Percentiles rank a stretch among this genome's conserved stretches.
Conservation (phyloP, 2,113 vertebrate species). For the Festucalex cinctus region DNA sequence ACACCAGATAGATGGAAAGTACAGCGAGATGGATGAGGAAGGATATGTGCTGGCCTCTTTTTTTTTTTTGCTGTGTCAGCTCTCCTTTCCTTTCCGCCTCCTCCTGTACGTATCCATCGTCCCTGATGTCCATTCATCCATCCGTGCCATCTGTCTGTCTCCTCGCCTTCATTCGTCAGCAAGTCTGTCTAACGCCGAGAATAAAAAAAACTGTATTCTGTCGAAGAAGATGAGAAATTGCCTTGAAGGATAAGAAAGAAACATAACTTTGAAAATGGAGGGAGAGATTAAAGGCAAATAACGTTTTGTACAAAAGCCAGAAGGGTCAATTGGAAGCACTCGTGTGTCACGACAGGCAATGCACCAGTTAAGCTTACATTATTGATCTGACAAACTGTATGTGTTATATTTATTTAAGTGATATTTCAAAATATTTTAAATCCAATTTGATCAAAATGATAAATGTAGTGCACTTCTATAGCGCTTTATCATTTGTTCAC, state of each 20-base stretch:
- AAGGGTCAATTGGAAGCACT: not conserved
- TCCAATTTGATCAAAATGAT: too few relatives aligned
- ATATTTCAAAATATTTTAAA: too few relatives aligned
- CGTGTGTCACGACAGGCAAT: not conserved
- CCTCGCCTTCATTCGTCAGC: not conserved
- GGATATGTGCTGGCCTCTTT: slow-evolving; percentile 40
- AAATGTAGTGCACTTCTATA: too few relatives aligned
- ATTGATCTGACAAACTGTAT: not conserved
- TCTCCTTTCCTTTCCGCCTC: slow-evolving; percentile 37
- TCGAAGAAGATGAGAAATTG: not conserved
- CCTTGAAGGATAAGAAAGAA: not conserved
- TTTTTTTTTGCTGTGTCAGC: slow-evolving; percentile 65
- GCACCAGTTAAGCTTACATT: not conserved
- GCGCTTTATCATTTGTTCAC: too few relatives aligned
- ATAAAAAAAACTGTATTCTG: not conserved
- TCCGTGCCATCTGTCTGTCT: slow-evolving; percentile 3
- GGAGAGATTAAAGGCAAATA: not conserved
- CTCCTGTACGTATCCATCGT: slow-evolving; percentile 17
- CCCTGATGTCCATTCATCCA: slow-evolving; percentile 26
- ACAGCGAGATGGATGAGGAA: slow-evolving; percentile 29
- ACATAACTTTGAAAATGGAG: not conserved
- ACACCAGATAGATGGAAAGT: slow-evolving; percentile 37
- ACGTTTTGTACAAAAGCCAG: not conserved
- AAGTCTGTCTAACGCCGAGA: not conserved
- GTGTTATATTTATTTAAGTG: too few relatives aligned